Percentiles rank a stretch among this genome's conserved stretches.
These are phyloP conservation scores for Thaleichthys pacificus DNA, from an alignment of 2,797 vertebrate species.

Conservation along the genomic window DNA sequence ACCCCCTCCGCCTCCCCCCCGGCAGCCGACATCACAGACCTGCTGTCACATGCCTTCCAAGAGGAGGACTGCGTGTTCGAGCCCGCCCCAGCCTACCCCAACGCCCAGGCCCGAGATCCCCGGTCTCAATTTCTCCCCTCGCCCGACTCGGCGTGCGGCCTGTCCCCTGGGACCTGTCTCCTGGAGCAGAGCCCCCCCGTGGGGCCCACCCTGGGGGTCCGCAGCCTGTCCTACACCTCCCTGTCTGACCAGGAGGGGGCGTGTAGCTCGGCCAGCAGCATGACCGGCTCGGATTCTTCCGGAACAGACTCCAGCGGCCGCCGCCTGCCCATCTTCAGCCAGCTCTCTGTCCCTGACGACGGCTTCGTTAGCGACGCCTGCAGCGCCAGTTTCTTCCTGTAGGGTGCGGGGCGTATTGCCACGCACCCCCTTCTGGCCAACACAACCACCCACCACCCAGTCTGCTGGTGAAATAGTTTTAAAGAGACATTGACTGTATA, in stretches of 20 bases:
- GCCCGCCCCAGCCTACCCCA: conserved; percentile 25
- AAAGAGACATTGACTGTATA: conserved; percentile 30
- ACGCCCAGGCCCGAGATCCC: conserved; percentile 34
- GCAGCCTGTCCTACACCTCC: conserved; percentile 81
- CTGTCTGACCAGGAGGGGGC: conserved; percentile 80
- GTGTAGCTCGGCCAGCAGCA: conserved; percentile 76
- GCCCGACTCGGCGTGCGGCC: conserved; percentile 71
- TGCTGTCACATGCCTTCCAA: conserved; percentile 57
- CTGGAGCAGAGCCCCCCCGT: background rate
- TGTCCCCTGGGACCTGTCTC: conserved; percentile 63
- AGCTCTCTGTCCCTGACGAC: conserved; percentile 81
- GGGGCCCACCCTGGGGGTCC: conserved; percentile 53
- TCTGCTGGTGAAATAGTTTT: conserved; percentile 8
- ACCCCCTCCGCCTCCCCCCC: conserved; percentile 48
- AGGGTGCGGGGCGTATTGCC: conserved; percentile 21
- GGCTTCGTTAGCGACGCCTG: conserved; percentile 46
- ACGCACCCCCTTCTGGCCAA: conserved; percentile 4
- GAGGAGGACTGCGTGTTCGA: conserved; percentile 48
- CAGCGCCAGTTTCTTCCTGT: conserved; percentile 57
- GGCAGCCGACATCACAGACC: conserved; percentile 60
- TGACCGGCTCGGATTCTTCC: conserved; percentile 75
- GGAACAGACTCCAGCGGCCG: conserved; percentile 59
- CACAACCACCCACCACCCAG: background rate
- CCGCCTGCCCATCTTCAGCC: conserved; percentile 87
- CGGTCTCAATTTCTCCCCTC: conserved; percentile 69